Evolutionary conservation across 2,888 invertebrate genomes (phyloP).

Genomic region (Drosophila barbarae): DNA sequence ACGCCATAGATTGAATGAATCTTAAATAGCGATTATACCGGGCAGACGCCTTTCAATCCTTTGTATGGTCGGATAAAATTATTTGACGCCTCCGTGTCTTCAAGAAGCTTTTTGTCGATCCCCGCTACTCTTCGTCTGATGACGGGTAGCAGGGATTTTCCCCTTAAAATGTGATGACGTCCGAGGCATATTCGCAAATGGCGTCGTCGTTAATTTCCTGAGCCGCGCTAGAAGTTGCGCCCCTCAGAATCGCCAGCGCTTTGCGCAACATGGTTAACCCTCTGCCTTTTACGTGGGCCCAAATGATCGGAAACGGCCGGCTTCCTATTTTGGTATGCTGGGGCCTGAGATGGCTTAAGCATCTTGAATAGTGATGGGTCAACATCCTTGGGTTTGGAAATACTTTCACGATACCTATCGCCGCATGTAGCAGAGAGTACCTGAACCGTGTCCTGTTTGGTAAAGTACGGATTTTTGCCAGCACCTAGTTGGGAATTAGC

Average conservation of each 20-base stretch:
- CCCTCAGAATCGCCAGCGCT: neutral
- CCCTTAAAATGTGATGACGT: neutral
- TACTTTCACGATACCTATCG: too few relatives aligned
- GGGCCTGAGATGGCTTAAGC: neutral
- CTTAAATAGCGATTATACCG: neutral
- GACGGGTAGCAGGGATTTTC: neutral
- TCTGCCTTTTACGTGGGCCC: too few relatives aligned
- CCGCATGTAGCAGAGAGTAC: too few relatives aligned
- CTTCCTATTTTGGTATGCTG: neutral
- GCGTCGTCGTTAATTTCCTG: too few relatives aligned
- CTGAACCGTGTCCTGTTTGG: too few relatives aligned
- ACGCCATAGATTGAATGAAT: neutral
- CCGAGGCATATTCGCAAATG: neutral
- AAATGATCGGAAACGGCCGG: neutral
- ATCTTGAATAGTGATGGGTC: neutral
- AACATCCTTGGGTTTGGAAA: too few relatives aligned
- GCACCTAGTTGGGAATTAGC: too few relatives aligned
- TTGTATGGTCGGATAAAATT: too few relatives aligned
- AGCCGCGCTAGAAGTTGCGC: too few relatives aligned
- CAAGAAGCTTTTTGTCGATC: neutral
- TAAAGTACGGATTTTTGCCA: too few relatives aligned
- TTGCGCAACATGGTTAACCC: too few relatives aligned
- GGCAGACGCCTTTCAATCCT: too few relatives aligned
- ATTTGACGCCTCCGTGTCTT: neutral
- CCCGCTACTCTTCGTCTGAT: neutral